These are phyloP conservation scores for Stichopus chloronotus DNA, from an alignment of 35 echinoderm and acorn worm species.

Conservation along the genomic window DNA sequence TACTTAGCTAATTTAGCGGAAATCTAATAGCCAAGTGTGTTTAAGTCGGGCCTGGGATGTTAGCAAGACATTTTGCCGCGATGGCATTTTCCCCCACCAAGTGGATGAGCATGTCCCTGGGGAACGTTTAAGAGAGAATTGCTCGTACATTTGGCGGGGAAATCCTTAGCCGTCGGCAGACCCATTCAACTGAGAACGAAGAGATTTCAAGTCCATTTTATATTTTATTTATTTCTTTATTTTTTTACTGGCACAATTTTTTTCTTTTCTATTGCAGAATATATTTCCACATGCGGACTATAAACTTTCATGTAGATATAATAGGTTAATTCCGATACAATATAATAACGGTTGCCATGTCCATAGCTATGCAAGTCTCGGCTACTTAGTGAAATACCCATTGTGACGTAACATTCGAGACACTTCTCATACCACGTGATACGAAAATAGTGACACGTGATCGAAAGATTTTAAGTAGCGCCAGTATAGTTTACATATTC, in stretches of 20 bases:
- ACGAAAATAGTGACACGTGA: no score
- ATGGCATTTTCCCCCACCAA: slow-evolving; percentile 32
- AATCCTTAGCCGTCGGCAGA: slow-evolving; percentile 45
- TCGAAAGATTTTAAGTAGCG: no score
- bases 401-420: no score
- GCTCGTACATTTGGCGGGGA: slow-evolving; percentile 48
- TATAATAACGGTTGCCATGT: no score
- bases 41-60: slow-evolving; percentile 23
- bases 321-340: no score
- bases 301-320: no score
- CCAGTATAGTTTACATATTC: no score
- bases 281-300: no score
- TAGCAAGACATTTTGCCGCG: slow-evolving; percentile 48
- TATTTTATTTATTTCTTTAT: not conserved
- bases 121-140: slow-evolving; percentile 57
- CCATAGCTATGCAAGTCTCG: no score
- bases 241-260: not conserved
- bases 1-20: slow-evolving; percentile 65
- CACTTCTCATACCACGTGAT: no score
- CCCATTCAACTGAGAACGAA: slow-evolving; percentile 21
- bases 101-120: slow-evolving; percentile 41
- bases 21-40: slow-evolving; percentile 51
- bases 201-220: not conserved
- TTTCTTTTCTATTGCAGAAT: not conserved
- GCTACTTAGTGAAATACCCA: no score